Evolutionary conservation across 2,888 invertebrate species (phyloP).

Genomic region (Calameuta filiformis): DNA sequence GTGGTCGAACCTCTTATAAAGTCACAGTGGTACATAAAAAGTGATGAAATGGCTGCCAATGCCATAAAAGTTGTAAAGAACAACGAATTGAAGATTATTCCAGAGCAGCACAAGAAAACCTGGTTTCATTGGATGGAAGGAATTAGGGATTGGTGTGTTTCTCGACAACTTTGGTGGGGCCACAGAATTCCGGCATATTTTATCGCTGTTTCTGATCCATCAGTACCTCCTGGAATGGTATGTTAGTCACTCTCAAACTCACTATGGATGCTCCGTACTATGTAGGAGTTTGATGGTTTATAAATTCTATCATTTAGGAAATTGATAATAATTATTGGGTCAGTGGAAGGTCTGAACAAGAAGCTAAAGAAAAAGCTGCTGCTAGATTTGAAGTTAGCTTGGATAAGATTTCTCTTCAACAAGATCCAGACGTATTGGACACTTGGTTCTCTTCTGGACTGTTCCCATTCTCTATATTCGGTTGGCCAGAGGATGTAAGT

Average conservation of each 20-base stretch:
- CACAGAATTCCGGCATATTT: slow-evolving; percentile 96
- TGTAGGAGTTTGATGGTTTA: background rate
- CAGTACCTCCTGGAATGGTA: slow-evolving; percentile 51
- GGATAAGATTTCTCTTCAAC: slow-evolving; percentile 71
- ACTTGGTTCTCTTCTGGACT: slow-evolving; percentile 99
- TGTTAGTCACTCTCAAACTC: slow-evolving; percentile 30
- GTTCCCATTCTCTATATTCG: slow-evolving; percentile 96
- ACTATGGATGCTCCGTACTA: background rate
- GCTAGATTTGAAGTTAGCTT: slow-evolving; percentile 72
- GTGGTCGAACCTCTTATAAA: slow-evolving; percentile 96
- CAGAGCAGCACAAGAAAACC: slow-evolving; percentile 89
- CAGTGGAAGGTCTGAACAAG: slow-evolving; percentile 71
- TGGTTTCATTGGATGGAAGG: slow-evolving; percentile 98
- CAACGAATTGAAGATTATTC: slow-evolving; percentile 89
- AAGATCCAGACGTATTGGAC: slow-evolving; percentile 97
- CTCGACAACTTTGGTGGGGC: slow-evolving; percentile 99
- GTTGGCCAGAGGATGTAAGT: slow-evolving; percentile 89
- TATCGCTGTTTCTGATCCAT: slow-evolving; percentile 71
- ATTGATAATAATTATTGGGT: slow-evolving; percentile 70
- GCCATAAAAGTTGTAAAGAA: slow-evolving; percentile 84
- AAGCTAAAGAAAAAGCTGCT: slow-evolving; percentile 84
- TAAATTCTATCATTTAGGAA: background rate
- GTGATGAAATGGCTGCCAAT: slow-evolving; percentile 87
- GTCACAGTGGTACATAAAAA: slow-evolving; percentile 96
- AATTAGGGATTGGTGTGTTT: slow-evolving; percentile 99